A percentile compares a stretch with the other conserved stretches of the same genome.
Evolutionary conservation across 1,140 invertebrate species (phyloP).

Genomic region (Dendroctonus ponderosae): DNA sequence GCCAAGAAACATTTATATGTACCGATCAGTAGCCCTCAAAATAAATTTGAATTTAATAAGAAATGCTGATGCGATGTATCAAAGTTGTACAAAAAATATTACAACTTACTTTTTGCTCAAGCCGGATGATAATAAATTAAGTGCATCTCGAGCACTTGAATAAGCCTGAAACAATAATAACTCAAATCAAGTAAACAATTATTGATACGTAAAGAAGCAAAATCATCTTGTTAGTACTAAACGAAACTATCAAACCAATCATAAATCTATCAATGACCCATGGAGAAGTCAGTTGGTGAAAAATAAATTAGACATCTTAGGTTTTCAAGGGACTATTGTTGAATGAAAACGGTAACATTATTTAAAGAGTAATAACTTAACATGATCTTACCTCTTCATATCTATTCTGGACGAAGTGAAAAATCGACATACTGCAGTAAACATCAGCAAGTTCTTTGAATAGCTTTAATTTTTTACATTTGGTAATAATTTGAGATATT

Average conservation of each 20-base stretch:
- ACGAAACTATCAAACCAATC: neutral
- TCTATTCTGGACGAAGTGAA: conserved; percentile 78
- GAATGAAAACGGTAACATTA: conserved; percentile 23
- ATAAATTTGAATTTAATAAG: no score
- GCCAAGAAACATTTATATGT: no score
- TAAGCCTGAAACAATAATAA: no score
- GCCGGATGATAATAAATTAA: no score
- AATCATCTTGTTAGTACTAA: no score
- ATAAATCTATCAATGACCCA: neutral
- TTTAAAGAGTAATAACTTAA: neutral
- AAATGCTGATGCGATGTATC: no score
- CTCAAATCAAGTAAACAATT: no score
- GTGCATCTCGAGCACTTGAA: no score
- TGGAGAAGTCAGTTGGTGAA: neutral
- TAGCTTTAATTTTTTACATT: conserved; percentile 44
- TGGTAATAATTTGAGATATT: conserved; percentile 51
- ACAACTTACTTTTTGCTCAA: no score
- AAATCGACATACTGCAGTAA: conserved; percentile 75
- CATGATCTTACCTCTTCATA: conserved; percentile 67
- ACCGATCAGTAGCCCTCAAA: no score
- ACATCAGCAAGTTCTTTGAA: conserved; percentile 66
- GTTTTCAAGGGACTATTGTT: conserved; percentile 69
- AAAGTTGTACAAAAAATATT: no score
- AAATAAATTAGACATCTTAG: conserved; percentile 51
- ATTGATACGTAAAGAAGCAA: no score